A percentile compares a stretch with the other conserved stretches of the same genome.
Evolutionary conservation across 2,113 vertebrate species (phyloP).

Genomic region (Ictalurus furcatus): DNA sequence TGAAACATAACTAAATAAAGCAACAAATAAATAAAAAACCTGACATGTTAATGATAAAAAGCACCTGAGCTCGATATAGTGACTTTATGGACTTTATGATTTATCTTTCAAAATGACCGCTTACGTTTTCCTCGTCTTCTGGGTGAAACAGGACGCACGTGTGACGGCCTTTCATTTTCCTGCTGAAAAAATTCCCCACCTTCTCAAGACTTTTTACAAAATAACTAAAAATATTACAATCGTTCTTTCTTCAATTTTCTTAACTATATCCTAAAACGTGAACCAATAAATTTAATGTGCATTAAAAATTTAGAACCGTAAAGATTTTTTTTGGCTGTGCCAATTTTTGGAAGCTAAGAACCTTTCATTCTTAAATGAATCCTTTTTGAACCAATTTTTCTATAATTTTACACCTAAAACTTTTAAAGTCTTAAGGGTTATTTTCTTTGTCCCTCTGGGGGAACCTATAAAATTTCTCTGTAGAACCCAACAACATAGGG

Average conservation of each 20-base stretch:
- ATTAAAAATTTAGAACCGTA: neutral
- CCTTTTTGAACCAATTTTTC: neutral
- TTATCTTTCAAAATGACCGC: neutral
- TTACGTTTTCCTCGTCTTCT: neutral
- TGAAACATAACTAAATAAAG: too few relatives aligned
- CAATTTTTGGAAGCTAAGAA: neutral
- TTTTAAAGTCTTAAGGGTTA: neutral
- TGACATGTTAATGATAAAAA: neutral
- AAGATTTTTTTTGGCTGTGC: neutral
- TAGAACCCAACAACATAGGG: too few relatives aligned
- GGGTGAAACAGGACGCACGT: neutral
- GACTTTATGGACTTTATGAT: neutral
- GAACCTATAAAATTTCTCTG: too few relatives aligned
- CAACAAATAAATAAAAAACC: neutral
- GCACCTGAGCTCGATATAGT: neutral
- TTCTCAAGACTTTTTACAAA: neutral
- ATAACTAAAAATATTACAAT: neutral
- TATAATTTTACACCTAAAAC: neutral
- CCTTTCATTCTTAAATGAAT: neutral
- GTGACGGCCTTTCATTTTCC: neutral
- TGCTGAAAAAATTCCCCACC: neutral
- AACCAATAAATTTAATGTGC: neutral
- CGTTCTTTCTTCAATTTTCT: neutral
- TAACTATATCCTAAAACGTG: neutral
- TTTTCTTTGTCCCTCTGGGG: too few relatives aligned